phyloP scores from a whole-genome alignment of 92 coral and sea anemone genomes.

The Palythoa heliodiscus region DNA sequence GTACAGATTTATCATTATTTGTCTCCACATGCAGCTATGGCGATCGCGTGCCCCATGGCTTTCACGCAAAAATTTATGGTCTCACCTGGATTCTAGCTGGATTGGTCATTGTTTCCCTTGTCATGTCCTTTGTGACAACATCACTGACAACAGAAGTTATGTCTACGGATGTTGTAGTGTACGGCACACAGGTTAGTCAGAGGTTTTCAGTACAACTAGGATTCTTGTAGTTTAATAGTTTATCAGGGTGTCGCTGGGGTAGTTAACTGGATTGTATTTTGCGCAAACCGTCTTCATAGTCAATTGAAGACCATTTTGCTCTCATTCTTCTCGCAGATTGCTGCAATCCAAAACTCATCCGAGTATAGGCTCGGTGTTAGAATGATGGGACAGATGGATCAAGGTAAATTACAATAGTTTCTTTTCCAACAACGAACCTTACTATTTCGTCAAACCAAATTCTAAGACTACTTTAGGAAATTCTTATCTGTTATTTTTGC shows the following conservation, averaged over 20 bases:
- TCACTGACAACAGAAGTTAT: constrained; percentile 83
- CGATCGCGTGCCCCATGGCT: constrained; percentile 82
- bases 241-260: neutral
- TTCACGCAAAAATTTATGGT: constrained; percentile 70
- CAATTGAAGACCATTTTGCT: neutral
- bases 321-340: constrained; percentile 53
- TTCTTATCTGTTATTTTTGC: no score
- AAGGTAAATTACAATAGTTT: constrained; percentile 45
- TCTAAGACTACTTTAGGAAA: no score
- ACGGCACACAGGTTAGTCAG: constrained; percentile 84
- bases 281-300: no score
- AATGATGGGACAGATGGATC: constrained; percentile 75
- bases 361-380: constrained; percentile 89
- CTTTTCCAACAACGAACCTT: neutral
- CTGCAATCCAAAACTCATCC: constrained; percentile 83
- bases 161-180: constrained; percentile 64
- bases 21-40: constrained; percentile 70
- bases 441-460: no score
- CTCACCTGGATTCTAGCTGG: constrained; percentile 89
- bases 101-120: constrained; percentile 74
- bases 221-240: no score
- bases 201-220: neutral
- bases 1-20: neutral
- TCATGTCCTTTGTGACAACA: constrained; percentile 91
- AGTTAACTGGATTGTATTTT: no score